Evolutionary conservation across 2,113 vertebrate species (phyloP).

Genomic region (Oreochromis niloticus): DNA sequence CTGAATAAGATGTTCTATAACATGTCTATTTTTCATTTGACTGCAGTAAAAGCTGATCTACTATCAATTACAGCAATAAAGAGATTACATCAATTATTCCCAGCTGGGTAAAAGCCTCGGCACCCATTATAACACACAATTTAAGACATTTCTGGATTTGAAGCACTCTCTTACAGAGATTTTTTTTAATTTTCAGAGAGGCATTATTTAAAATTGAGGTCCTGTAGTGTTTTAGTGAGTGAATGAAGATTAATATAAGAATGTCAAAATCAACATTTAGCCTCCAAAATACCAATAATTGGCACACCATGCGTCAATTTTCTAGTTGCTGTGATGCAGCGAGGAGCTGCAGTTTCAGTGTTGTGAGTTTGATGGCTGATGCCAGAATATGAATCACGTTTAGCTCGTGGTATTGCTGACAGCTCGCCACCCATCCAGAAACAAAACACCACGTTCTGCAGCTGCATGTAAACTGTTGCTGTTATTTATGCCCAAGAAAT

Average conservation of each 20-base stretch:
- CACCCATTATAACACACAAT: conserved; percentile 1
- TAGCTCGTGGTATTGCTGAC: conserved; percentile 18
- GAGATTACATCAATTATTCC: conserved; percentile 16
- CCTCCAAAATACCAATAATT: neutral
- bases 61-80: conserved; percentile 31
- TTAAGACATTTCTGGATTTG: neutral
- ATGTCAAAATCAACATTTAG: neutral
- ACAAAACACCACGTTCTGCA: conserved; percentile 31
- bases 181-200: neutral
- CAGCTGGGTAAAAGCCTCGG: conserved; percentile 6
- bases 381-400: conserved; percentile 38
- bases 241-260: neutral
- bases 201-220: neutral
- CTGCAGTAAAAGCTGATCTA: conserved; percentile 31
- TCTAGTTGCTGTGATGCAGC: neutral
- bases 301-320: neutral
- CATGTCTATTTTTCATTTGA: conserved; percentile 21
- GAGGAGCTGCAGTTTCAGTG: conserved; percentile 23
- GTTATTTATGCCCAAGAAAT: conserved; percentile 23
- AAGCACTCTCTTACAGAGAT: neutral
- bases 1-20: neutral
- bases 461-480: conserved; percentile 29
- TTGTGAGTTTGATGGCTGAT: conserved; percentile 28
- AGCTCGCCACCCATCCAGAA: conserved; percentile 34
- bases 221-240: neutral